Evolutionary conservation across 2,888 invertebrate genomes (phyloP).

Genomic region (Dolichopus griseipennis): DNA sequence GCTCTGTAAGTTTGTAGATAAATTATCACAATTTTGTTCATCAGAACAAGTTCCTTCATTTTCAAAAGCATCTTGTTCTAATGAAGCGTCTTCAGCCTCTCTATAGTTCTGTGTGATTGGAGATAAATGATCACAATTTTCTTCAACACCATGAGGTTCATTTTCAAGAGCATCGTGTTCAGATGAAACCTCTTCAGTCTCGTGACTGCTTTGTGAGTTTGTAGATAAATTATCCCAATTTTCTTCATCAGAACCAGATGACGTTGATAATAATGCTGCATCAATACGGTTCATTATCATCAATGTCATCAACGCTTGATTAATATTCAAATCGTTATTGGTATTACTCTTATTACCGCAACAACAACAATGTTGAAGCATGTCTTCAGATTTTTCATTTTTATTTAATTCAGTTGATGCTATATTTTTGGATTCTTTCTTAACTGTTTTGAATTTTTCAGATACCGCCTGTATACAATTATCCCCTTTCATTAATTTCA

Average conservation of each 20-base stretch:
- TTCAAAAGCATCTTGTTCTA: too few relatives aligned
- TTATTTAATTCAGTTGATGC: conserved; percentile 16
- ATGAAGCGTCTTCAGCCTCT: too few relatives aligned
- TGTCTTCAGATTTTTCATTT: conserved; percentile 17
- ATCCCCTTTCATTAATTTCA: conserved; percentile 70
- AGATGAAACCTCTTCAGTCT: too few relatives aligned
- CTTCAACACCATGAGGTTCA: too few relatives aligned
- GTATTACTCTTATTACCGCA: background rate
- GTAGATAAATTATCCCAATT: conserved; percentile 20
- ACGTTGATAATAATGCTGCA: background rate
- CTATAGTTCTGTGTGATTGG: too few relatives aligned
- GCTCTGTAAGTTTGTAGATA: too few relatives aligned
- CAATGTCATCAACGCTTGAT: conserved; percentile 11
- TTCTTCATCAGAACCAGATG: conserved; percentile 16
- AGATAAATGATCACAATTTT: too few relatives aligned
- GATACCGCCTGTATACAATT: conserved; percentile 55
- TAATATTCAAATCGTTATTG: conserved; percentile 14
- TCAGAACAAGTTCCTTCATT: too few relatives aligned
- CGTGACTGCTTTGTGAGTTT: too few relatives aligned
- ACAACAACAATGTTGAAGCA: background rate
- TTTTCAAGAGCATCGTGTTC: too few relatives aligned
- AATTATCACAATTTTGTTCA: too few relatives aligned
- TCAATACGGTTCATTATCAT: too few relatives aligned
- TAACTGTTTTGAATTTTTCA: conserved; percentile 27
- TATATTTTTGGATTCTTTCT: conserved; percentile 20